Evolutionary conservation across 64 coral and sea anemone genomes (phyloP).

Genomic region (Montipora capricornis): DNA sequence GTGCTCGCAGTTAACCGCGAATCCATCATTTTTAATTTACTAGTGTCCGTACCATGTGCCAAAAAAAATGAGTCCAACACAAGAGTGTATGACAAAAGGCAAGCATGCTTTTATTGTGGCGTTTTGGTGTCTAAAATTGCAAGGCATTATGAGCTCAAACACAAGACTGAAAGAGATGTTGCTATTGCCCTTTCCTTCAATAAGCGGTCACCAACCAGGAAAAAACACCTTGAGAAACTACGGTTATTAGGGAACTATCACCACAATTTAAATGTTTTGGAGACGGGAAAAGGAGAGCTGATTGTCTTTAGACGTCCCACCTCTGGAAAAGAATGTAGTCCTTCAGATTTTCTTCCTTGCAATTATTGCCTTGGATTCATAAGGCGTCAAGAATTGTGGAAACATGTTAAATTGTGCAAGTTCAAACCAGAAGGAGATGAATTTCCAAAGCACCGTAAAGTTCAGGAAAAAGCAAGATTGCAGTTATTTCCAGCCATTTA

Average conservation of each 20-base stretch:
- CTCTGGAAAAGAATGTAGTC: not conserved
- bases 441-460: not conserved
- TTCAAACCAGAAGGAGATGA: not conserved
- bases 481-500: not conserved
- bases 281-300: constrained; percentile 22
- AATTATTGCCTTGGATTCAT: constrained; percentile 56
- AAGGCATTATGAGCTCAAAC: too few relatives aligned
- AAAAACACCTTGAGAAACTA: too few relatives aligned
- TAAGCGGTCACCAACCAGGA: too few relatives aligned
- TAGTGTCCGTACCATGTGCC: not conserved
- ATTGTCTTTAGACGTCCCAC: constrained; percentile 57
- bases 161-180: too few relatives aligned
- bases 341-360: constrained; percentile 59
- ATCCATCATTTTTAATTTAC: not conserved
- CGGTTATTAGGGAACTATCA: too few relatives aligned
- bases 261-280: too few relatives aligned
- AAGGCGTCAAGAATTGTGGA: constrained; percentile 51
- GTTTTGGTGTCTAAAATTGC: constrained; percentile 31
- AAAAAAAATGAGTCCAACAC: not conserved
- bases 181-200: too few relatives aligned
- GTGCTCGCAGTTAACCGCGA: not conserved
- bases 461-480: constrained; percentile 17
- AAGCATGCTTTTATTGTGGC: constrained; percentile 55
- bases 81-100: constrained; percentile 16
- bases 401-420: constrained; percentile 11